Evolutionary conservation across 2,888 invertebrate genomes (phyloP), one percentile per base, ranked within the genome.

Genomic region (Gerris lacustris): DNA sequence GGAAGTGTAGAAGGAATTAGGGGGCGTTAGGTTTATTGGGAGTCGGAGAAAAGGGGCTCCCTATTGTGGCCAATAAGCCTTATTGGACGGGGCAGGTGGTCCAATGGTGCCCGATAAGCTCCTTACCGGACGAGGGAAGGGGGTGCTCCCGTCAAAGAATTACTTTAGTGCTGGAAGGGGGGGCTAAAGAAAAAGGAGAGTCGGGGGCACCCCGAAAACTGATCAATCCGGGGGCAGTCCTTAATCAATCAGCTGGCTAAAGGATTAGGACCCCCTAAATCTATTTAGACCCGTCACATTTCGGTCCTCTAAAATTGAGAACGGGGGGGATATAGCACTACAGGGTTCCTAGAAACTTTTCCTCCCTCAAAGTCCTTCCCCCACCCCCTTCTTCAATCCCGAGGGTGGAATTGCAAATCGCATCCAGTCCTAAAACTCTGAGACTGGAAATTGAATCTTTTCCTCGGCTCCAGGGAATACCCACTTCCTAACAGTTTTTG

Each of bases 31-130:
- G 55, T 55, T 55, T 55, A 55, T 55, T 55, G 55, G 55, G 15
- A 55, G 55, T 55, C 55, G 15, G 5, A 55, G 55, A 55, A 55
- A 55, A 55, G 55, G 55, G 15, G 55, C 15, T 4, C 4, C 15
- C 55, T 55, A 55, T 55, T 55, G 55, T 55, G 55, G 55, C 55
- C 55, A 55, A 55, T 55, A 55, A 55, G 55, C 55, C 55, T 55
- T 55, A 55, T 55, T 55, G 55, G 55, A 55, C 55, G 55, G 15
- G 55, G 55, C 55, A 55, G 55, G 55, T 55, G 55, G 55, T 55
- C 55, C 31, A 31, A 31, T 31, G 31, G 31, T 2, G 31, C n/a
- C n/a, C 55, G 55, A 55, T 55, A 55, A 55, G 55, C 55, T 55
- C 5, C 55, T 55, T 55, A 55, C 11, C 1, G 55, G 31, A 31